These are phyloP conservation scores for Macaca nemestrina DNA, from an alignment of 2,113 vertebrate species.

Conservation along the genomic window DNA sequence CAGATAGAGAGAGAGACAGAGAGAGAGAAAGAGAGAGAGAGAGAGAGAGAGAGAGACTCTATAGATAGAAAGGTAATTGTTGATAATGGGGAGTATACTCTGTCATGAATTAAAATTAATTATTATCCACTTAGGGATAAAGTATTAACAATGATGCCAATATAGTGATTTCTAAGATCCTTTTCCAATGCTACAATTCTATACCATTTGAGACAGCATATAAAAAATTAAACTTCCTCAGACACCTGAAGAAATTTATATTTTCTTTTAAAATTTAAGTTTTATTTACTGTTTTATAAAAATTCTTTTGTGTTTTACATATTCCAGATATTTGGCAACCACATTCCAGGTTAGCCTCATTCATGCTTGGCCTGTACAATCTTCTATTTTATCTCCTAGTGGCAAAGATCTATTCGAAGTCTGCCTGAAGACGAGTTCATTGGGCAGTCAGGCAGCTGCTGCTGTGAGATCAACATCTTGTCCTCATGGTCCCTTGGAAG, in stretches of 20 bases:
- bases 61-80: neutral
- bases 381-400: neutral
- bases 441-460: neutral
- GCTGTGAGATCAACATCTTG: neutral
- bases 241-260: neutral
- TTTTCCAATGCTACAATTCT: neutral
- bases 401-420: neutral
- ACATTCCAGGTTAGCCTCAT: neutral
- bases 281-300: neutral
- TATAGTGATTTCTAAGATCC: neutral
- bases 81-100: too few relatives aligned
- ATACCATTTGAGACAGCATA: neutral
- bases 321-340: neutral
- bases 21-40: too few relatives aligned
- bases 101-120: conserved; percentile 15
- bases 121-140: neutral
- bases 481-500: neutral
- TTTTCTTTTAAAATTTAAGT: neutral
- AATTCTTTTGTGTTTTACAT: neutral
- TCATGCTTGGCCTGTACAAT: neutral
- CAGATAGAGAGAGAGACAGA: too few relatives aligned
- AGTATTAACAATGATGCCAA: neutral
- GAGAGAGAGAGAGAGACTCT: neutral
- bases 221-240: neutral
- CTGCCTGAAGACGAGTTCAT: neutral